phyloP scores from a whole-genome alignment of 2,113 vertebrate species.

The Hippocampus zosterae region DNA sequence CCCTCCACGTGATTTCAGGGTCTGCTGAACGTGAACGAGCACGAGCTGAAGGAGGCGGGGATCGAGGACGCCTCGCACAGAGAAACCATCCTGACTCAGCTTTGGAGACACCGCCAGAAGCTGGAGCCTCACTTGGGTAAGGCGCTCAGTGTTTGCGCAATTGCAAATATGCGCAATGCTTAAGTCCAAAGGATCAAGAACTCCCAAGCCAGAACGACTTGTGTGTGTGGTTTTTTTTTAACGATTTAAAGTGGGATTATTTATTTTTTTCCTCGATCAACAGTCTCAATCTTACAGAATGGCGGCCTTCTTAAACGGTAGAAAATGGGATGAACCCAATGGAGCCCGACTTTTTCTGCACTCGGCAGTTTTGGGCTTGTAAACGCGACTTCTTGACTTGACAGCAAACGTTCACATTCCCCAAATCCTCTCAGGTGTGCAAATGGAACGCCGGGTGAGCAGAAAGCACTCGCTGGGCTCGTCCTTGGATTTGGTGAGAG shows the following conservation, averaged over 20 bases:
- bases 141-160: neutral
- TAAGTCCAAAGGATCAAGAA: too few relatives aligned
- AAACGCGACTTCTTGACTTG: neutral
- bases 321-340: too few relatives aligned
- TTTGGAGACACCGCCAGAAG: constrained; percentile 50
- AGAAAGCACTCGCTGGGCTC: constrained; percentile 62
- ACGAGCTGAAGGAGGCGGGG: constrained; percentile 64
- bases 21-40: constrained; percentile 61
- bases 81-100: constrained; percentile 60
- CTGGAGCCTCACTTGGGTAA: constrained; percentile 54
- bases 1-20: constrained; percentile 41
- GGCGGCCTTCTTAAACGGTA: too few relatives aligned
- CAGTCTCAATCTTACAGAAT: too few relatives aligned
- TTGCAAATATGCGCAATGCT: neutral
- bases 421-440: constrained; percentile 28
- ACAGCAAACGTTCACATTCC: neutral
- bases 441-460: constrained; percentile 37
- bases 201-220: too few relatives aligned
- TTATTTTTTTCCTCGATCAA: too few relatives aligned
- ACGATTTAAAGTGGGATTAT: too few relatives aligned
- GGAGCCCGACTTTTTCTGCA: too few relatives aligned
- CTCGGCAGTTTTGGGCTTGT: neutral
- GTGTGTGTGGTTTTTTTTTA: too few relatives aligned
- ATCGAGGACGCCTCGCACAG: constrained; percentile 64
- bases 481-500: constrained; percentile 58